phyloP scores from a whole-genome alignment of 2,797 vertebrate genomes.

The Esox masquinongy region DNA sequence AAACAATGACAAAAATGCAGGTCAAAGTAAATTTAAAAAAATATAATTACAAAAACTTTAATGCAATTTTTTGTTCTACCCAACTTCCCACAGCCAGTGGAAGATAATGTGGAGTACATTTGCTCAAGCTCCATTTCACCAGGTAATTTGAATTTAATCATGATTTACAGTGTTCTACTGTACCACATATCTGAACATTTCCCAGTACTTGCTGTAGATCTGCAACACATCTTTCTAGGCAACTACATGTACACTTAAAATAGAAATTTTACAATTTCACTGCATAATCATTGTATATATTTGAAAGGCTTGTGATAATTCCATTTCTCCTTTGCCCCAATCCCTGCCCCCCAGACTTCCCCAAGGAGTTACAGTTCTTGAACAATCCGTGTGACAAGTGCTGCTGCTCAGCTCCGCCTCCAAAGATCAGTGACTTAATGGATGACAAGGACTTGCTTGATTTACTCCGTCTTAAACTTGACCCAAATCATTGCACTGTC shows the following conservation, averaged over 20 bases:
- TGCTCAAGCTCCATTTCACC: constrained; percentile 66
- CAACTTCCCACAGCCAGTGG: constrained; percentile 70
- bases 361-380: constrained; percentile 67
- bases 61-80: constrained; percentile 20
- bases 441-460: constrained; percentile 95
- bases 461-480: constrained; percentile 90
- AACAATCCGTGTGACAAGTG: constrained; percentile 70
- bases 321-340: neutral
- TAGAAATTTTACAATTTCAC: neutral
- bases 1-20: no score
- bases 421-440: constrained; percentile 95
- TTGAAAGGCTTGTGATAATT: neutral
- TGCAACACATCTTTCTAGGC: neutral
- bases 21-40: no score
- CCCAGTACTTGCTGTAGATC: neutral
- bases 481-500: constrained; percentile 94
- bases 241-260: neutral
- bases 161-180: neutral
- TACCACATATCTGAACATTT: neutral
- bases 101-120: constrained; percentile 70
- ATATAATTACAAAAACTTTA: neutral
- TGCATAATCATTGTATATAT: neutral
- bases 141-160: constrained; percentile 59
- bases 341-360: constrained; percentile 56
- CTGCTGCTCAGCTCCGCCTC: constrained; percentile 72